A percentile compares a stretch with the other conserved stretches of the same genome.
These are phyloP conservation scores for Macrobrachium nipponense DNA, from an alignment of 1,140 invertebrate species.

Conservation along the genomic window DNA sequence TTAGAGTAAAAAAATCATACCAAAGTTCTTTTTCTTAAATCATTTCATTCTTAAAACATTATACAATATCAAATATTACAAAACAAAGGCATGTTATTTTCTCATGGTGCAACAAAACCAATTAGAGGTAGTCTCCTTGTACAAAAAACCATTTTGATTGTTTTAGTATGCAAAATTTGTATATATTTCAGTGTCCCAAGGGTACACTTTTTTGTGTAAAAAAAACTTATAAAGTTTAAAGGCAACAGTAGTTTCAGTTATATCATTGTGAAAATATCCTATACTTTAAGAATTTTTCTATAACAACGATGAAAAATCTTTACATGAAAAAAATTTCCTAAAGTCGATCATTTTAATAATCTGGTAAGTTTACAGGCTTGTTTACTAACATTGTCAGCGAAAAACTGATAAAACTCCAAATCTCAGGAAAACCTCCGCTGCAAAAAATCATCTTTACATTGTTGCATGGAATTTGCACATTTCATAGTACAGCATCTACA, in stretches of 20 bases:
- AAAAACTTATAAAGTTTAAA: neutral
- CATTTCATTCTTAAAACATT: conserved; percentile 48
- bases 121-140: conserved; percentile 4
- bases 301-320: neutral
- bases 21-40: conserved; percentile 31
- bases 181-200: neutral
- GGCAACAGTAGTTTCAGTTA: neutral
- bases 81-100: conserved; percentile 39
- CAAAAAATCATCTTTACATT: too few relatives aligned
- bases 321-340: neutral
- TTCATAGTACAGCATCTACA: too few relatives aligned
- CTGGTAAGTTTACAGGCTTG: neutral
- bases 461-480: too few relatives aligned
- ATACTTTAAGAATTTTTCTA: neutral
- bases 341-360: neutral
- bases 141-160: conserved; percentile 6
- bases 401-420: too few relatives aligned
- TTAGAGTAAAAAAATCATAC: too few relatives aligned
- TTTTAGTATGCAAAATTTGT: neutral
- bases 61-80: conserved; percentile 40
- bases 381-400: neutral
- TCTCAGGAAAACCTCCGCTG: too few relatives aligned
- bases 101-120: conserved; percentile 5
- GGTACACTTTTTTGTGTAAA: neutral
- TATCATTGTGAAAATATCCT: neutral